Conservation (phyloP, 1,140 invertebrate species). For the Drosophila sucinea region DNA sequence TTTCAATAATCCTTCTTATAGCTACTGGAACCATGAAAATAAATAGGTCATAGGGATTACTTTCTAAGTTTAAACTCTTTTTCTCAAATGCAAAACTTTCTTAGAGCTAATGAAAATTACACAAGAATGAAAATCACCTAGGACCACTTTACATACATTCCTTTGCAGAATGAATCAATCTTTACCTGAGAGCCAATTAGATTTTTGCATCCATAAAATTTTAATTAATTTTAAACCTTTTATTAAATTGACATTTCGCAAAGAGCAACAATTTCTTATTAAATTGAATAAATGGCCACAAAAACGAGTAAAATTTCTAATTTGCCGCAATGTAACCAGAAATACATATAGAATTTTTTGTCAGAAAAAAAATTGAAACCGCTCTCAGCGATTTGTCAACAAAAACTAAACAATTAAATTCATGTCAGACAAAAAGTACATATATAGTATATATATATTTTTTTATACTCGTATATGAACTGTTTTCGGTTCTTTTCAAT, state of each 20-base stretch:
- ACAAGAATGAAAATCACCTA: too few species aligned
- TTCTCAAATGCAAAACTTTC: too few species aligned
- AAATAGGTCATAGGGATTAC: too few species aligned
- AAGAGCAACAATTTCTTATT: background rate
- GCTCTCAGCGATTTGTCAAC: conserved; percentile 12
- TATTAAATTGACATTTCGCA: background rate
- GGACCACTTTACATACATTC: too few species aligned
- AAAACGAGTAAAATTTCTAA: conserved; percentile 12
- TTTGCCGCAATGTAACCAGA: conserved; percentile 5
- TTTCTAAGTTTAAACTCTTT: too few species aligned
- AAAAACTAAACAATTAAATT: conserved; percentile 46
- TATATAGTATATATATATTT: conserved; percentile 33
- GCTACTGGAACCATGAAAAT: too few species aligned
- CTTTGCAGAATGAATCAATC: too few species aligned
- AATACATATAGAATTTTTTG: conserved; percentile 9
- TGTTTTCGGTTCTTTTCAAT: conserved; percentile 34
- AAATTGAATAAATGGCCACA: conserved; percentile 9
- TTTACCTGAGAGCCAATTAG: too few species aligned
- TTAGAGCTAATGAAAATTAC: too few species aligned
- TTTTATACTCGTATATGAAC: conserved; percentile 20
- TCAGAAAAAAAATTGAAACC: background rate
- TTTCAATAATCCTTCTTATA: too few species aligned
- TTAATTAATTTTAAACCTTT: too few species aligned
- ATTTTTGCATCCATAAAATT: too few species aligned
- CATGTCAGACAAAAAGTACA: conserved; percentile 24